Evolutionary conservation across 2,888 invertebrate species (phyloP).

Genomic region (Tiphia femorata): DNA sequence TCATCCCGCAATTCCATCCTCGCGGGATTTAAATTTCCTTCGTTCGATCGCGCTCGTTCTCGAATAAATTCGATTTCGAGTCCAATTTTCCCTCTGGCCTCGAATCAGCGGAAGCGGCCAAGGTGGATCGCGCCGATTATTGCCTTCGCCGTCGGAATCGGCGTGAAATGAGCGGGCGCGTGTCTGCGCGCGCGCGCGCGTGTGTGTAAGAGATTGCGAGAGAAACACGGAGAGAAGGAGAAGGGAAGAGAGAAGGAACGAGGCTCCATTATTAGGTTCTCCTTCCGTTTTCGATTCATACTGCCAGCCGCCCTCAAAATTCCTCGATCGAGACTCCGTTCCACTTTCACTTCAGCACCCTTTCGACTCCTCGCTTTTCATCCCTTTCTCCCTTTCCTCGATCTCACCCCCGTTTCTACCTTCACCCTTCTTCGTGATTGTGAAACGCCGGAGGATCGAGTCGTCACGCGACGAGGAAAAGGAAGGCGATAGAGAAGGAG

Average conservation of each 20-base stretch:
- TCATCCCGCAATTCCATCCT: neutral
- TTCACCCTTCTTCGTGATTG: too few species aligned
- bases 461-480: too few species aligned
- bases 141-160: conserved; percentile 27
- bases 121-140: conserved; percentile 29
- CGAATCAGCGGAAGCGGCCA: conserved; percentile 28
- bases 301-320: neutral
- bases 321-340: too few species aligned
- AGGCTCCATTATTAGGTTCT: conserved; percentile 34
- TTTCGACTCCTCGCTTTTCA: too few species aligned
- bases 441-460: too few species aligned
- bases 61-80: conserved; percentile 37
- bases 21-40: conserved; percentile 29
- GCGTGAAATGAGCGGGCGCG: too few species aligned
- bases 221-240: neutral
- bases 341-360: too few species aligned
- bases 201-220: neutral
- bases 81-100: conserved; percentile 35
- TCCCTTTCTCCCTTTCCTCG: neutral
- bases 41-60: neutral
- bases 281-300: conserved; percentile 30
- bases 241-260: conserved; percentile 10
- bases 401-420: neutral
- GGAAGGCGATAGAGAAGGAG: too few species aligned
- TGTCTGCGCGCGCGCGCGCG: too few species aligned